These are phyloP conservation scores for Philopotamus ludificatus DNA, from an alignment of 1,140 invertebrate genomes.

Conservation along the genomic window DNA sequence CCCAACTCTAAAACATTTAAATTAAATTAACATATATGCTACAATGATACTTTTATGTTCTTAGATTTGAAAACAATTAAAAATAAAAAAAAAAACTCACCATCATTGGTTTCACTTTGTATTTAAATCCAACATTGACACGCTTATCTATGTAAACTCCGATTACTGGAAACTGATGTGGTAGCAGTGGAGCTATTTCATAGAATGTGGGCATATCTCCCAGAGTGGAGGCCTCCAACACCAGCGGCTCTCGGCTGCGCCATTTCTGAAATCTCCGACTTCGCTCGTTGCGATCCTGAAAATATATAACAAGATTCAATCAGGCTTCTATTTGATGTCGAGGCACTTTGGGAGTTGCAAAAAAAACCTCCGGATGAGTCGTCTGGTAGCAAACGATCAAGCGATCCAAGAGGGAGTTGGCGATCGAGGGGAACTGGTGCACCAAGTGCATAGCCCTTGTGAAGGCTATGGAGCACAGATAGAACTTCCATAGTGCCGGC, in stretches of 20 bases:
- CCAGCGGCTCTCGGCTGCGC: conserved; percentile 45
- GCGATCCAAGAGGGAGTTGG: conserved; percentile 15
- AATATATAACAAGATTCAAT: background rate
- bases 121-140: conserved; percentile 72
- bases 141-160: conserved; percentile 71
- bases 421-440: conserved; percentile 7
- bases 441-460: conserved; percentile 2
- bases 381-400: conserved; percentile 7
- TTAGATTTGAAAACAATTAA: background rate
- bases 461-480: conserved; percentile 16
- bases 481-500: conserved; percentile 10
- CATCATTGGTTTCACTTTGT: conserved; percentile 67
- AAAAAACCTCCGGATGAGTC: background rate
- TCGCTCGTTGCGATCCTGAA: conserved; percentile 47
- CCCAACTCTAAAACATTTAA: conserved; percentile 50
- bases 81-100: conserved; percentile 40
- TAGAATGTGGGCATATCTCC: conserved; percentile 67
- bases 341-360: background rate
- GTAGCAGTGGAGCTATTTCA: conserved; percentile 58
- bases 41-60: background rate
- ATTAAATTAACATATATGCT: background rate
- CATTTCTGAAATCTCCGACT: conserved; percentile 45
- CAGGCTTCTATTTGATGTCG: background rate
- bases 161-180: conserved; percentile 69
- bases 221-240: conserved; percentile 59